phyloP scores from a whole-genome alignment of 2,113 vertebrate species.

The Murina feae region DNA sequence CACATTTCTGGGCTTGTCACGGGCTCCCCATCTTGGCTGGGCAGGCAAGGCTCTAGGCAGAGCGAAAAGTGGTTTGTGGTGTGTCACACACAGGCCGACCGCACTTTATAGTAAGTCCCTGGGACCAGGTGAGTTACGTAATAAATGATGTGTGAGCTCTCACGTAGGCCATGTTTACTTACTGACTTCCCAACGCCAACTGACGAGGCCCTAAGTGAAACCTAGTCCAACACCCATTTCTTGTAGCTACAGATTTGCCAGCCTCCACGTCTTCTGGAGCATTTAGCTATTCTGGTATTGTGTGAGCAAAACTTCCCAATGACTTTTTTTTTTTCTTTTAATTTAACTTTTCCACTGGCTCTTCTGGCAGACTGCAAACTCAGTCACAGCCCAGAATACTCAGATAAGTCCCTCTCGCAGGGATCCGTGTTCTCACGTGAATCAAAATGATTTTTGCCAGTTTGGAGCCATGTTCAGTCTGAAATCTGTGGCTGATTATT shows the following conservation, averaged over 20 bases:
- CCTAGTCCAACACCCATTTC: background rate
- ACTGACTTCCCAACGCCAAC: background rate
- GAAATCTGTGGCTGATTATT: slow-evolving; percentile 43
- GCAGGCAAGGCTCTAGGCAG: background rate
- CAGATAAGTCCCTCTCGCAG: background rate
- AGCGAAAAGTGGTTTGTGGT: background rate
- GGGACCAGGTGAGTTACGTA: background rate
- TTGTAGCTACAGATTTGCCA: background rate
- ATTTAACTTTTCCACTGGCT: background rate
- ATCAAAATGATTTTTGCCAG: slow-evolving; percentile 26
- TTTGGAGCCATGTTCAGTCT: background rate
- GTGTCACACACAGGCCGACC: background rate
- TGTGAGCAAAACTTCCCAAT: background rate
- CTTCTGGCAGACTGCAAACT: background rate
- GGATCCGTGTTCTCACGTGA: background rate
- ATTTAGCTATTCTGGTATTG: background rate
- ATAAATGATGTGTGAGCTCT: background rate
- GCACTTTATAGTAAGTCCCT: background rate
- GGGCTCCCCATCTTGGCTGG: background rate
- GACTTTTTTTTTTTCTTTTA: background rate
- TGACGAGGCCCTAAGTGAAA: background rate
- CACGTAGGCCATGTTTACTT: background rate
- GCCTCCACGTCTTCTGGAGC: background rate
- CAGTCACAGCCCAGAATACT: background rate
- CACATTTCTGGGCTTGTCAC: background rate